Evolutionary conservation across 2,888 invertebrate genomes (phyloP).

Genomic region (Muscina levida): DNA sequence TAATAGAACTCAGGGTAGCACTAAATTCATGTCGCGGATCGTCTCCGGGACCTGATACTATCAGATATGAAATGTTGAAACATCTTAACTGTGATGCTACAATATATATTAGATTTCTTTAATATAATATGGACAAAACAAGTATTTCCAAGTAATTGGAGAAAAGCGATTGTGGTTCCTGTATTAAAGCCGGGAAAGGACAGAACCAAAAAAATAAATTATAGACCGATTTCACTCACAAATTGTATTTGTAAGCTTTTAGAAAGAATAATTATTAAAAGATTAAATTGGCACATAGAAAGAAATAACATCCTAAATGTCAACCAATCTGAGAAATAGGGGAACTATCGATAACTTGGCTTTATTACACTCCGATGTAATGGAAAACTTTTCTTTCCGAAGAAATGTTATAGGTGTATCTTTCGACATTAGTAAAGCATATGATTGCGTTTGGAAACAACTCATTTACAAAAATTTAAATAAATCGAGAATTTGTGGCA

Average conservation of each 20-base stretch:
- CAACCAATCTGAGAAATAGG: constrained; percentile 30
- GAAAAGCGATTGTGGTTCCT: constrained; percentile 31
- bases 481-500: too few relatives aligned
- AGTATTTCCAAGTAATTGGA: constrained; percentile 43
- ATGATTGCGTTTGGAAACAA: neutral
- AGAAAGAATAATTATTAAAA: neutral
- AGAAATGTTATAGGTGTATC: neutral
- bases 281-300: too few relatives aligned
- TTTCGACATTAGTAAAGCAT: neutral
- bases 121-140: constrained; percentile 36
- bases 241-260: constrained; percentile 1
- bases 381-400: neutral
- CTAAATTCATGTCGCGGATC: constrained; percentile 12
- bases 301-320: neutral
- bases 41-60: constrained; percentile 42
- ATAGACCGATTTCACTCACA: constrained; percentile 2
- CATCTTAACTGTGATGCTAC: constrained; percentile 19
- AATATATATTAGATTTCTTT: constrained; percentile 13
- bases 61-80: constrained; percentile 45
- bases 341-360: constrained; percentile 4
- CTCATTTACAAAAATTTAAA: neutral
- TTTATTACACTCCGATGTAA: neutral
- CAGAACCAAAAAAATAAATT: neutral
- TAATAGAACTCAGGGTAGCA: constrained; percentile 27
- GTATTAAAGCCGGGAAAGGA: constrained; percentile 39